Base-by-base conservation (phyloP, 2,113 vertebrate genomes). In the Odobenus rosmarus region DNA sequence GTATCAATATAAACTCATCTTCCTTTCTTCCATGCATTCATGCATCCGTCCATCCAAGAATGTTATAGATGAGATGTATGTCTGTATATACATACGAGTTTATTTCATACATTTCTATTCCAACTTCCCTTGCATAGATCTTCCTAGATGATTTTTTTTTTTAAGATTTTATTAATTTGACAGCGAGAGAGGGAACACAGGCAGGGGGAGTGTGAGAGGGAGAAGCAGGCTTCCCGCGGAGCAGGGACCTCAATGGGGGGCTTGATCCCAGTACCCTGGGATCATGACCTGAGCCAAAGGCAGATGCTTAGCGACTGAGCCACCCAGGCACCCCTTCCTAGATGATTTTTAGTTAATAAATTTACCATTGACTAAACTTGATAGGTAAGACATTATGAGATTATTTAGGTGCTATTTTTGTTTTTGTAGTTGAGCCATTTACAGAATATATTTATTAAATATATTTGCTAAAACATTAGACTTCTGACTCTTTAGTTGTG, bases 351-450 rank as follows among this genome's bases (percentile, higher is more conserved):
- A 83, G 24, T 64, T 49, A 61, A 3, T 84, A 90, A 55, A 7
- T 77, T 95, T 95, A 64, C 95, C 36, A 42, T 79, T 95, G 69
- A 53, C 90, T 72, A 84, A 88, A 92, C 33, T 93, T 95, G 28
- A 15, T 67, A 85, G 67, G 39, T 67, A 84, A 90, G 39, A 14
- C 59, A 61, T 59, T 81, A 86, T 24, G 36, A 92, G 89, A 86
- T 81, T 4, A 53, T 55, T 77, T 90, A 92, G 62, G 62, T 28
- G 26, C n/a, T 77, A 2, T 90, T 42, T 62, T 82, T 83, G 28
- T 88, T 93, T 96, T 92, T 92, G 28, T 80, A 81, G 59, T 92
- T 88, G 81, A 80, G 39, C n/a, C 51, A n/a, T 67, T 80, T 97
- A 71, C 1, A 83, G 55, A 88, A 76, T 91, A 13, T 76, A 55